Evolutionary conservation across 2,113 vertebrate species (phyloP).

Genomic region (Anolis carolinensis): DNA sequence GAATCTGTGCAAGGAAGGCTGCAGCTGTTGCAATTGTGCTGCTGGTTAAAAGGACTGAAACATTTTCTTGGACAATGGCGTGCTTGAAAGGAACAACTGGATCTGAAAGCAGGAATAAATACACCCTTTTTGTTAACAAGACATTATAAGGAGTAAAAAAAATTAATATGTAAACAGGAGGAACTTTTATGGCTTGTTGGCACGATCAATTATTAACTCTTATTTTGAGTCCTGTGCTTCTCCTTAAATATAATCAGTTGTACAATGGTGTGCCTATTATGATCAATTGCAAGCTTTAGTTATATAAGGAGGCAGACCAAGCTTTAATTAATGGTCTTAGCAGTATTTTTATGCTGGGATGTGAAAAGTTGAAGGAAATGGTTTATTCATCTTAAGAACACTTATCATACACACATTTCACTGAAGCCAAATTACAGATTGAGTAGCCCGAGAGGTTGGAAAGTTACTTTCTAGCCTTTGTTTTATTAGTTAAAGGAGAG

Average conservation of each 20-base stretch:
- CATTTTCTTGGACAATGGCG: too few relatives aligned
- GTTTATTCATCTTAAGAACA: background rate
- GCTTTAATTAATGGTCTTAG: background rate
- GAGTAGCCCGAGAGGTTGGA: too few relatives aligned
- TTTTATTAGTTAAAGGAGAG: too few relatives aligned
- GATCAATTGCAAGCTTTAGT: background rate
- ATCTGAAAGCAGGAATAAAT: background rate
- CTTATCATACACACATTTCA: background rate
- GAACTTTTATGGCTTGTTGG: background rate
- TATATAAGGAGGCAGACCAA: background rate
- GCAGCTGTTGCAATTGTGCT: background rate
- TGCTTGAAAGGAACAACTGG: background rate
- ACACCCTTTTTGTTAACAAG: background rate
- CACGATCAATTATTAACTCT: background rate
- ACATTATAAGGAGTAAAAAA: background rate
- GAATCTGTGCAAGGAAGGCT: background rate
- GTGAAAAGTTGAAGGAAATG: background rate
- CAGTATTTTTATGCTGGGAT: background rate
- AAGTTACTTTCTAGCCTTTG: too few relatives aligned
- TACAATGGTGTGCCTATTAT: background rate
- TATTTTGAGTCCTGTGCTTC: background rate
- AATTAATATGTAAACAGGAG: background rate
- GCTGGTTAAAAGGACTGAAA: background rate
- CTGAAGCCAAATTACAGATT: background rate
- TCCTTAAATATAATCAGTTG: background rate